phyloP scores from a whole-genome alignment of 1,140 invertebrate genomes.

The Drosophila insularis region DNA sequence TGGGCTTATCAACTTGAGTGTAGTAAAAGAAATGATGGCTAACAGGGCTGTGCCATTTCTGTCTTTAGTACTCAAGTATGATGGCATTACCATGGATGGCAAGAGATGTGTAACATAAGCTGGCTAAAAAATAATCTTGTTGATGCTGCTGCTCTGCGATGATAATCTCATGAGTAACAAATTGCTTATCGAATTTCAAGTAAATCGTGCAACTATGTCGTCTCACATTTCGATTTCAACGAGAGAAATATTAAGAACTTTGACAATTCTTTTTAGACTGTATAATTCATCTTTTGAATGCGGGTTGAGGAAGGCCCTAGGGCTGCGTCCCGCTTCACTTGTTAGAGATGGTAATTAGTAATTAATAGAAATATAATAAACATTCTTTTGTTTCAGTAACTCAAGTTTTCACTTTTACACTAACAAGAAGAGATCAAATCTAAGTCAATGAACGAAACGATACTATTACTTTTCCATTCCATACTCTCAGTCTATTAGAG shows the following conservation, averaged over 20 bases:
- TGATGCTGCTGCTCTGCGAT: conserved; percentile 5
- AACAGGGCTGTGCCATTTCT: conserved; percentile 4
- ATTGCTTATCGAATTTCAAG: conserved; percentile 25
- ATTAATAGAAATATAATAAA: too few species aligned
- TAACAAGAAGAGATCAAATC: too few species aligned
- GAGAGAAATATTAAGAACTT: neutral
- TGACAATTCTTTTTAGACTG: neutral
- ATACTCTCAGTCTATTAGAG: too few species aligned
- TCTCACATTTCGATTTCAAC: neutral
- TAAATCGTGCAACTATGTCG: neutral
- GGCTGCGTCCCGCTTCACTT: neutral
- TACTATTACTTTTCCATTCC: too few species aligned
- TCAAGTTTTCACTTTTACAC: too few species aligned
- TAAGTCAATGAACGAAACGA: too few species aligned
- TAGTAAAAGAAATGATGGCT: conserved; percentile 39
- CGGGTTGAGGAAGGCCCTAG: neutral
- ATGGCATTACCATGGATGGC: neutral
- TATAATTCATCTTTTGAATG: neutral
- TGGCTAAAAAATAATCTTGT: conserved; percentile 5
- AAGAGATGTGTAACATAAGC: conserved; percentile 8
- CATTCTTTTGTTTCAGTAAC: too few species aligned
- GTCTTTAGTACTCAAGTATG: neutral
- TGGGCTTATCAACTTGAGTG: conserved; percentile 44
- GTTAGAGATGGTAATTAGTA: neutral
- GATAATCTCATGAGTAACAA: conserved; percentile 11